These are phyloP conservation scores for Teleogryllus occipitalis DNA, from an alignment of 1,140 invertebrate genomes.

Conservation along the genomic window DNA sequence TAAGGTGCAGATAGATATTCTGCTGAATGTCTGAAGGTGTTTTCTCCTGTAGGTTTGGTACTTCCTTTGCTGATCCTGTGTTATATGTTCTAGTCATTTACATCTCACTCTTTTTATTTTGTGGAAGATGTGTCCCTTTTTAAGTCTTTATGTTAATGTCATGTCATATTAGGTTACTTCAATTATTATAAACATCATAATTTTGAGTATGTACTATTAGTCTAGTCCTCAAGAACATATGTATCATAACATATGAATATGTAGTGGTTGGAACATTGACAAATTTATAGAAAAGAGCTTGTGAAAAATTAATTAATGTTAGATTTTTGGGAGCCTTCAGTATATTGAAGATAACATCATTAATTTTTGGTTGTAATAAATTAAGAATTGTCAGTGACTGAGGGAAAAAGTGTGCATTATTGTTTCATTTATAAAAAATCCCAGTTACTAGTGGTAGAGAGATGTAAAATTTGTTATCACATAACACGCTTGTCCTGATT, in stretches of 20 bases:
- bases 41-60: background rate
- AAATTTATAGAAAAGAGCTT: no score
- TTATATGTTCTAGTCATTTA: constrained; percentile 1
- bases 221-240: background rate
- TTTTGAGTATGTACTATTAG: background rate
- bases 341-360: no score
- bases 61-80: background rate
- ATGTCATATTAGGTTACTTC: background rate
- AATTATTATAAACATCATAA: background rate
- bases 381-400: background rate
- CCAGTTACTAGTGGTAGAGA: no score
- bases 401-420: background rate
- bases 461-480: no score
- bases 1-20: background rate
- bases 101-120: background rate
- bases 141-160: background rate
- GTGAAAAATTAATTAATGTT: no score
- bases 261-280: no score
- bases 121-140: background rate
- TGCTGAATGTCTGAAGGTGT: background rate
- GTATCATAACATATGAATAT: no score
- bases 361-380: background rate
- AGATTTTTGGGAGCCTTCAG: no score
- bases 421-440: no score
- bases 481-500: no score